These are phyloP conservation scores for Borostomias antarcticus DNA, from an alignment of 2,797 vertebrate genomes.

Conservation along the genomic window DNA sequence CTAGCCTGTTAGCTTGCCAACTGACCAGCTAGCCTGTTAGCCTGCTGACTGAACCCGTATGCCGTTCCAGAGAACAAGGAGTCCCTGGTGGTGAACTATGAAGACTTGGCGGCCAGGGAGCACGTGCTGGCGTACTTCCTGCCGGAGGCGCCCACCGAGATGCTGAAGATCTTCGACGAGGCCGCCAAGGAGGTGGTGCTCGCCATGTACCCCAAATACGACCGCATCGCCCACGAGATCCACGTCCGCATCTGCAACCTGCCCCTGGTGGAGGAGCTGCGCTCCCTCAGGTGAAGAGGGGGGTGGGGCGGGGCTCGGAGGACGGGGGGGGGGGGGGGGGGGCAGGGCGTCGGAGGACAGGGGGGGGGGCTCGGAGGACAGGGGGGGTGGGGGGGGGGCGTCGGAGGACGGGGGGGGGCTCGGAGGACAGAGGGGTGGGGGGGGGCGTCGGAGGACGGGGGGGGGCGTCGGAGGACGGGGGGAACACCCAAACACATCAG, in stretches of 20 bases:
- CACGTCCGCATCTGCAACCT: constrained; percentile 95
- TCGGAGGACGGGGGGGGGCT: too few relatives aligned
- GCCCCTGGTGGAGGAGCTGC: constrained; percentile 93
- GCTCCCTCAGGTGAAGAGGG: constrained; percentile 93
- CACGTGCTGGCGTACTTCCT: constrained; percentile 96
- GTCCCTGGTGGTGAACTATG: constrained; percentile 94
- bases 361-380: too few relatives aligned
- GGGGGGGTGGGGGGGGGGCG: too few relatives aligned
- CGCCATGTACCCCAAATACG: constrained; percentile 97
- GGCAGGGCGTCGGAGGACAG: too few relatives aligned
- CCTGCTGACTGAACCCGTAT: background rate
- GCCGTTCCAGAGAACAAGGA: constrained; percentile 88
- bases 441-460: too few relatives aligned
- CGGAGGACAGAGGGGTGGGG: too few relatives aligned
- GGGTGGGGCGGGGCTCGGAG: too few relatives aligned
- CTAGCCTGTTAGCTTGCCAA: background rate
- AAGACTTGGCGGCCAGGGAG: constrained; percentile 92
- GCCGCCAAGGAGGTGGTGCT: constrained; percentile 95
- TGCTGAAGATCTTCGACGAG: constrained; percentile 97
- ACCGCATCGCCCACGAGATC: constrained; percentile 92
- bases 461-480: too few relatives aligned
- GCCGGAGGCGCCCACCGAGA: constrained; percentile 93
- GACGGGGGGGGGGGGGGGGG: too few relatives aligned
- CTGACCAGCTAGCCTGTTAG: background rate
- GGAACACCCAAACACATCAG: too few relatives aligned